Percentiles rank a stretch among this genome's conserved stretches.
Conservation (phyloP, 2,888 invertebrate species). For the Melipona bicolor region DNA sequence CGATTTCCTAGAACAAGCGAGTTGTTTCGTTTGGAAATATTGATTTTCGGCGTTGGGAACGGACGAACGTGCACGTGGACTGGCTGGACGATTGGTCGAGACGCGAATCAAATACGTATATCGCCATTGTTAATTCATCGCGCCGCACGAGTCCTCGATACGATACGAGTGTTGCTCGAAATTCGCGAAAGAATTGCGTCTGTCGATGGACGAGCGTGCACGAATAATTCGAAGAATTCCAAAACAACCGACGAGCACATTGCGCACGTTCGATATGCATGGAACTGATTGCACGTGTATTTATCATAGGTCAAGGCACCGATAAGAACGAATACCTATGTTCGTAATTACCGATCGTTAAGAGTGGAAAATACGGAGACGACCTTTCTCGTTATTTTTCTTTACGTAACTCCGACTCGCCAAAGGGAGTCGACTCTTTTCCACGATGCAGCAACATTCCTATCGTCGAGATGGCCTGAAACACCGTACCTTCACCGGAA, state of each 20-base stretch:
- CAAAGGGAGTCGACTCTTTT: constrained; percentile 28
- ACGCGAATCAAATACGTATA: not conserved
- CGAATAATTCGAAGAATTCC: not conserved
- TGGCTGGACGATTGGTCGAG: not conserved
- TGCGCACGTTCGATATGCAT: not conserved
- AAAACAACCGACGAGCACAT: not conserved
- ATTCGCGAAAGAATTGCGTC: not conserved
- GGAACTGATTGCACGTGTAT: too few species aligned
- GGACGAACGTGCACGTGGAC: not conserved
- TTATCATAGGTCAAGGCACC: not conserved
- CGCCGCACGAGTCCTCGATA: not conserved
- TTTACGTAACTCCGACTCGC: constrained; percentile 42
- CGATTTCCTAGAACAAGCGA: not conserved
- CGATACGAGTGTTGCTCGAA: too few species aligned
- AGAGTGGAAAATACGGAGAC: not conserved
- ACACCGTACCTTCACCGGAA: constrained; percentile 53
- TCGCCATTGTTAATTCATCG: not conserved
- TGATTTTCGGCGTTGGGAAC: not conserved
- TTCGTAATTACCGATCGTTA: constrained; percentile 11
- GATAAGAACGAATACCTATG: not conserved
- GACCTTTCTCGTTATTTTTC: constrained; percentile 49
- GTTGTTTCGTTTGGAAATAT: constrained; percentile 16
- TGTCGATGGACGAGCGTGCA: not conserved
- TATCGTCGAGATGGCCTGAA: constrained; percentile 44
- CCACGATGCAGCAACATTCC: constrained; percentile 25